Evolutionary conservation across 35 echinoderm and acorn worm genomes (phyloP).

Genomic region (Apostichopus japonicus): DNA sequence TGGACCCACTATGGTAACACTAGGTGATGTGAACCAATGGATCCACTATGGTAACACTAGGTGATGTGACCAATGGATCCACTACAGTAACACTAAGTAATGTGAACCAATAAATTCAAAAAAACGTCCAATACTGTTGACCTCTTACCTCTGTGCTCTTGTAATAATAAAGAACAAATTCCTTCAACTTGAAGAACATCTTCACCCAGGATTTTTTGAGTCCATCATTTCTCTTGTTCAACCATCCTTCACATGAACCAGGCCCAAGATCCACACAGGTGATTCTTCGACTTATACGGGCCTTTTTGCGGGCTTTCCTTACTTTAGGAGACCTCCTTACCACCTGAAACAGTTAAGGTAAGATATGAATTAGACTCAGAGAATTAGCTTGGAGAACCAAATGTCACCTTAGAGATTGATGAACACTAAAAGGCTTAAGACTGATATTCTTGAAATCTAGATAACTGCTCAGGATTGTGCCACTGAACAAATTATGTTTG

Average conservation of each 20-base stretch:
- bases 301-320: conserved; percentile 9
- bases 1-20: too few relatives aligned
- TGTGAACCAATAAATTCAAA: too few relatives aligned
- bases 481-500: too few relatives aligned
- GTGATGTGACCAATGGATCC: too few relatives aligned
- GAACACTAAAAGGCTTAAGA: too few relatives aligned
- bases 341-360: neutral
- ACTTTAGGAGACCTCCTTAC: conserved; percentile 9
- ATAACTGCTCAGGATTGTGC: too few relatives aligned
- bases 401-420: too few relatives aligned
- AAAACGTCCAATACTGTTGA: too few relatives aligned
- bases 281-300: conserved; percentile 28
- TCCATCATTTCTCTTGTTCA: conserved; percentile 43
- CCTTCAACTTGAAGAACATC: conserved; percentile 55
- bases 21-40: too few relatives aligned
- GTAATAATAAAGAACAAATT: conserved; percentile 60
- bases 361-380: neutral
- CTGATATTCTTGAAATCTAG: too few relatives aligned
- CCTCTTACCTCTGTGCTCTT: conserved; percentile 35
- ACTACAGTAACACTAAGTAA: too few relatives aligned
- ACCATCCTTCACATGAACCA: conserved; percentile 61
- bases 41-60: too few relatives aligned
- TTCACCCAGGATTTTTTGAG: conserved; percentile 13
- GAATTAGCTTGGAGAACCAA: neutral
- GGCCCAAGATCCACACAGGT: conserved; percentile 53